Evolutionary conservation across 2,797 vertebrate species (phyloP).

Genomic region (Trachops cirrhosus): DNA sequence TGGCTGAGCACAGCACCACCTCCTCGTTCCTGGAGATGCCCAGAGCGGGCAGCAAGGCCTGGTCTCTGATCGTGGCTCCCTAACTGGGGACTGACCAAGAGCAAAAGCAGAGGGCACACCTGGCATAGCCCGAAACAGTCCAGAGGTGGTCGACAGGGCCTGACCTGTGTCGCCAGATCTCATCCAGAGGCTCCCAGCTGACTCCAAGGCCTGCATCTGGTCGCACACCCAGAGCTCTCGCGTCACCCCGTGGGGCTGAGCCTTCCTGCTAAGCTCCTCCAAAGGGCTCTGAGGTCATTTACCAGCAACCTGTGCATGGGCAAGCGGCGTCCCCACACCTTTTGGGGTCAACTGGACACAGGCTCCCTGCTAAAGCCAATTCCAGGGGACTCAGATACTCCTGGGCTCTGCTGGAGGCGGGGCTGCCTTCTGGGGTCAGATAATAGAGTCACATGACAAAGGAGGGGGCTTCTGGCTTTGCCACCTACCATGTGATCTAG

Average conservation of each 20-base stretch:
- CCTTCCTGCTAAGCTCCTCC: not conserved
- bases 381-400: not conserved
- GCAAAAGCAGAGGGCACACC: not conserved
- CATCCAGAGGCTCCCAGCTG: not conserved
- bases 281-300: not conserved
- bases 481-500: not conserved
- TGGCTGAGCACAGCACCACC: rapidly evolving
- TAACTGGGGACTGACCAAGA: rapidly evolving
- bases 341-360: not conserved
- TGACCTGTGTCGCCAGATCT: not conserved
- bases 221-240: not conserved
- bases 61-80: not conserved
- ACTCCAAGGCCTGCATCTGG: not conserved
- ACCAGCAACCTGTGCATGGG: too few relatives aligned
- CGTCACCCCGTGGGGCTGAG: rapidly evolving
- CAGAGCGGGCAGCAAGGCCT: not conserved
- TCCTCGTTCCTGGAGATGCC: not conserved
- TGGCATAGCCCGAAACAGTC: rapidly evolving
- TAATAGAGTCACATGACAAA: not conserved
- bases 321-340: not conserved
- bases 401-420: not conserved
- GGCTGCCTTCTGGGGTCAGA: not conserved
- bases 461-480: not conserved
- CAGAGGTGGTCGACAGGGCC: not conserved
- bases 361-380: not conserved